Evolutionary conservation across 2,797 vertebrate genomes (phyloP).

Genomic region (Hipposideros larvatus): DNA sequence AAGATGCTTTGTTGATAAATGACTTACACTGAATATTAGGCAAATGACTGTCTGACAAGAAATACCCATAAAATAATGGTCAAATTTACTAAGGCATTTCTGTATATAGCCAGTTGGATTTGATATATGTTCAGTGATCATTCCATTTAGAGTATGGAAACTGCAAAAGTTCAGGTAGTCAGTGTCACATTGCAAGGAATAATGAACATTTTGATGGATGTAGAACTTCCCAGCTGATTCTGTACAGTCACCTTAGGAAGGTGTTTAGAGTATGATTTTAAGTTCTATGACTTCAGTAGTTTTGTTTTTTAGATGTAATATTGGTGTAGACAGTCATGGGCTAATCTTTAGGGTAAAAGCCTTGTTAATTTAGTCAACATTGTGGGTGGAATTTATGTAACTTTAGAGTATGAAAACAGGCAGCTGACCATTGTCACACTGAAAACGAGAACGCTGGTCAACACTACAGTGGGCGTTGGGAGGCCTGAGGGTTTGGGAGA

Average conservation of each 20-base stretch:
- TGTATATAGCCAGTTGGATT: not conserved
- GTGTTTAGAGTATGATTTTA: not conserved
- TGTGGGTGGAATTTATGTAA: not conserved
- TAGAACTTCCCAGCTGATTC: not conserved
- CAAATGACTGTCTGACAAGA: not conserved
- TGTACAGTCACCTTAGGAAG: not conserved
- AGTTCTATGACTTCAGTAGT: not conserved
- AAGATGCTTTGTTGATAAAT: conserved; percentile 3
- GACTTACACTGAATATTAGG: not conserved
- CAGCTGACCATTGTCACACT: not conserved
- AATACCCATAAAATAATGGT: not conserved
- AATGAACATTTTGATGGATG: not conserved
- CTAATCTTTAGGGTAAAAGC: not conserved
- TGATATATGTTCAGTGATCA: not conserved
- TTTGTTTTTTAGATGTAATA: conserved; percentile 36
- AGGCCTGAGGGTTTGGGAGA: not conserved
- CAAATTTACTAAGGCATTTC: not conserved
- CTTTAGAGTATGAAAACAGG: not conserved
- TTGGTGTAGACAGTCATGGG: not conserved
- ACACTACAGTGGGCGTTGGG: not conserved
- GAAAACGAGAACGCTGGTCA: not conserved
- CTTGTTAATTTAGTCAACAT: not conserved
- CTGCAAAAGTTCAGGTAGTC: conserved; percentile 9
- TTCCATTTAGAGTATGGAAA: conserved; percentile 4
- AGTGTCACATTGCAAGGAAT: not conserved